Percentiles rank a stretch among this genome's conserved stretches.
Evolutionary conservation across 2,113 vertebrate species (phyloP).

Genomic region (Rhinopomastus cyanomelas): DNA sequence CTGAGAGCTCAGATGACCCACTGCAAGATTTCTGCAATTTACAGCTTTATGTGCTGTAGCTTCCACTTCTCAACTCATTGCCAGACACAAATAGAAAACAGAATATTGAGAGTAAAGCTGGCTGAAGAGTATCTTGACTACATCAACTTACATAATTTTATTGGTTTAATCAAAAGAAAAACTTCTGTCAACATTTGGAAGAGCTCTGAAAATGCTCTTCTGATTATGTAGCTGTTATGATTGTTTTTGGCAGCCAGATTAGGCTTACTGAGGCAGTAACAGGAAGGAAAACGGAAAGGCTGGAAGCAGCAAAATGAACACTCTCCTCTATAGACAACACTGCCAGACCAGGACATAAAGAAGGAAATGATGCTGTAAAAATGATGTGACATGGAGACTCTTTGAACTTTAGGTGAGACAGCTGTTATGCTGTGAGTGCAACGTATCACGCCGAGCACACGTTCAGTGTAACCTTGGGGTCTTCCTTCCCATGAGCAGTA

Average conservation of each 20-base stretch:
- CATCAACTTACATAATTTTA: neutral
- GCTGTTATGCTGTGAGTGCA: neutral
- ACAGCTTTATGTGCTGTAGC: neutral
- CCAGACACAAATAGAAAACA: neutral
- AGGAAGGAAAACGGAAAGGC: neutral
- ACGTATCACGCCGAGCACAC: neutral
- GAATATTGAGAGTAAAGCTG: neutral
- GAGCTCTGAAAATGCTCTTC: neutral
- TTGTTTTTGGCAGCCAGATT: neutral
- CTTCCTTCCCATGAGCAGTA: neutral
- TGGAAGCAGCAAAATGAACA: neutral
- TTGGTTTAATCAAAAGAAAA: neutral
- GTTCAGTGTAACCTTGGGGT: neutral
- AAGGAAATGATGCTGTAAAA: neutral
- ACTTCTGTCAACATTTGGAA: neutral
- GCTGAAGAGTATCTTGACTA: neutral
- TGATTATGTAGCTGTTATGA: neutral
- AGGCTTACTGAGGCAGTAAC: neutral
- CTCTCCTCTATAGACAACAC: neutral
- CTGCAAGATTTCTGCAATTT: neutral
- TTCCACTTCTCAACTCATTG: neutral
- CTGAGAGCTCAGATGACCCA: neutral
- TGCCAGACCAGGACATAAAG: neutral
- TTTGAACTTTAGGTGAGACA: neutral
- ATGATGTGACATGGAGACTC: neutral